Base-by-base conservation (phyloP, 2,888 invertebrate genomes). In the Fragum fragum region DNA sequence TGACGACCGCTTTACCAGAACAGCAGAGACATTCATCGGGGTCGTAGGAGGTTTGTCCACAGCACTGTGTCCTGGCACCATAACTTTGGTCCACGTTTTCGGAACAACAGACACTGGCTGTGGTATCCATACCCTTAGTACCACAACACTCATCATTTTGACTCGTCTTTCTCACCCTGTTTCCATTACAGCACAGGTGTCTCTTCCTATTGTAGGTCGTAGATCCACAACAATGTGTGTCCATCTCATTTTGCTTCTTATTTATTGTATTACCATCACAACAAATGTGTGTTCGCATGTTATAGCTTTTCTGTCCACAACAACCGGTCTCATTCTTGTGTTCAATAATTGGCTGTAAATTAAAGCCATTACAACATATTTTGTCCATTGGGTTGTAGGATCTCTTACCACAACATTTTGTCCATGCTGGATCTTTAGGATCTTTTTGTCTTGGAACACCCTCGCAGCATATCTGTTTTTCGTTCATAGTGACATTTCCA, bases 361-460 rank as follows among this genome's bases (percentile, higher is more conserved):
- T 66, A 42, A 72, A 42, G 5, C 83, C 83, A 47, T 79, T 79
- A 39, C 83, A 83, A 47, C 83, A 83, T n/a, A 79, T 79, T 5
- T 79, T 59, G 2, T 79, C 36, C 26, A 73, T 42, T 21, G 79
- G 52, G 14, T 68, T 72, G 39, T 83, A 79, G 16, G 79, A 83
- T 3, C 72, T 70, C 18, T 70, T 71, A 0, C 73, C 83, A 59
- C 73, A 79, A 52, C 83, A 83, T 63, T 79, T 79, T 47, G 79
- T 66, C 11, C 70, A 26, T 29, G 57, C 73, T 14, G 75, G 75
- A 29, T 63, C 71, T 9, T 63, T 73, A 7, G 66, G n/a, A 3
- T 76, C 76, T 18, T 21, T 75, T 21, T 69, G 76, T 36, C 76
- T 73, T n/a, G 79, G 70, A 29, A 55, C 78, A 21, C 79, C 83